phyloP scores from a whole-genome alignment of 1,140 invertebrate genomes.

The Calephelis nemesis region DNA sequence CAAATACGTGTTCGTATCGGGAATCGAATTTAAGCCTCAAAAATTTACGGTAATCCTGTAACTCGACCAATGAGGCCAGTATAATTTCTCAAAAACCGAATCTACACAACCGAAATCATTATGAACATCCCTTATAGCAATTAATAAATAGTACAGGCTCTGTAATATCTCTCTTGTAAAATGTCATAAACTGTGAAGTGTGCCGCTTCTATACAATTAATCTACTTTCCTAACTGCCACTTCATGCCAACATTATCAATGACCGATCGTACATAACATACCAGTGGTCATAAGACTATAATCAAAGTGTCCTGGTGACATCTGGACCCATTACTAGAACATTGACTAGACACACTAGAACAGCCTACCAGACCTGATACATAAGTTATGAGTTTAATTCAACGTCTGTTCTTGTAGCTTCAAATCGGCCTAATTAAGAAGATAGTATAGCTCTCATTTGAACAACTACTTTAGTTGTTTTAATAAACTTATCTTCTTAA shows the following conservation, averaged over 20 bases:
- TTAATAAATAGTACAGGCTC: too few relatives aligned
- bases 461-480: too few relatives aligned
- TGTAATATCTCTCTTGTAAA: not conserved
- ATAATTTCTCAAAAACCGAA: too few relatives aligned
- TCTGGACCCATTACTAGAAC: conserved; percentile 4
- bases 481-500: too few relatives aligned
- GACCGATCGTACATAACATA: not conserved
- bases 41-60: too few relatives aligned
- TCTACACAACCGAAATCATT: too few relatives aligned
- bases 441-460: too few relatives aligned
- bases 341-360: not conserved
- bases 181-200: not conserved
- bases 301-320: conserved; percentile 4
- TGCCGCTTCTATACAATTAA: not conserved
- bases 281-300: not conserved
- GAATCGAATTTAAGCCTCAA: too few relatives aligned
- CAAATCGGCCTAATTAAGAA: not conserved
- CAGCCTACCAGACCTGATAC: not conserved
- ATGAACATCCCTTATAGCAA: too few relatives aligned
- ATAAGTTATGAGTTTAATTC: conserved; percentile 9
- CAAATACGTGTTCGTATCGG: too few relatives aligned
- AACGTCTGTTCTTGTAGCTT: not conserved
- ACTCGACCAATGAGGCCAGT: too few relatives aligned
- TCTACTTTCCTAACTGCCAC: not conserved
- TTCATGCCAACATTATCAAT: not conserved